A percentile compares a stretch with the other conserved stretches of the same genome.
phyloP scores from a whole-genome alignment of 2,113 vertebrate species.

The Eurypyga helias region DNA sequence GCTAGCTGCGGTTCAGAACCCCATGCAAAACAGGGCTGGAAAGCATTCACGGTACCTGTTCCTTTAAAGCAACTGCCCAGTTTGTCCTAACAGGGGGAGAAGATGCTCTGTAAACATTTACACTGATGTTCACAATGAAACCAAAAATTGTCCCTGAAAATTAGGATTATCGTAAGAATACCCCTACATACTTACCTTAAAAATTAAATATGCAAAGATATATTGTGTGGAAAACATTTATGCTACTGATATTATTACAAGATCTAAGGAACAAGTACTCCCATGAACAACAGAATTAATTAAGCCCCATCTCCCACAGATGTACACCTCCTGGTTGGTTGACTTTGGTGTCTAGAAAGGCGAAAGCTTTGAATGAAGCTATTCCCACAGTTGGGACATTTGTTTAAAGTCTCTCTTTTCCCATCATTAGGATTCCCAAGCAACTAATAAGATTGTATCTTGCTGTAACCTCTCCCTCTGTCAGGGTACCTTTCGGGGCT shows the following conservation, averaged over 20 bases:
- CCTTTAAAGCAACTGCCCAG: neutral
- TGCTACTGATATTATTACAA: neutral
- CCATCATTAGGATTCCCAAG: neutral
- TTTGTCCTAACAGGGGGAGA: neutral
- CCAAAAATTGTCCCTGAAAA: neutral
- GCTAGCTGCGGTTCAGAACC: neutral
- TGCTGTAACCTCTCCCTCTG: neutral
- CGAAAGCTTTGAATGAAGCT: constrained; percentile 23
- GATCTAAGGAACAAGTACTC: neutral
- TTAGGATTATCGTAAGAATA: neutral
- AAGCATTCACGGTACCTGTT: neutral
- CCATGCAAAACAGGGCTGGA: neutral
- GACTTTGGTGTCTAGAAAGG: neutral
- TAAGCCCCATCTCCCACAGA: constrained; percentile 19
- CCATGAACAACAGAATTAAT: constrained; percentile 39
- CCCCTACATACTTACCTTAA: neutral
- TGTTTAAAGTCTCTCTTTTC: constrained; percentile 3
- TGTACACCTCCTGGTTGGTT: neutral
- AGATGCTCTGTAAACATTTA: neutral
- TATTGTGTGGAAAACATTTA: neutral
- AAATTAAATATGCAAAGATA: neutral
- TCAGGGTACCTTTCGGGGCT: neutral
- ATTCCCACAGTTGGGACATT: constrained; percentile 37
- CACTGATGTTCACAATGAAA: neutral
- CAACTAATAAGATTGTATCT: neutral